A percentile compares a stretch with the other conserved stretches of the same genome.
These are phyloP conservation scores for Porites lobata DNA, from an alignment of 92 coral and sea anemone genomes.

Conservation along the genomic window DNA sequence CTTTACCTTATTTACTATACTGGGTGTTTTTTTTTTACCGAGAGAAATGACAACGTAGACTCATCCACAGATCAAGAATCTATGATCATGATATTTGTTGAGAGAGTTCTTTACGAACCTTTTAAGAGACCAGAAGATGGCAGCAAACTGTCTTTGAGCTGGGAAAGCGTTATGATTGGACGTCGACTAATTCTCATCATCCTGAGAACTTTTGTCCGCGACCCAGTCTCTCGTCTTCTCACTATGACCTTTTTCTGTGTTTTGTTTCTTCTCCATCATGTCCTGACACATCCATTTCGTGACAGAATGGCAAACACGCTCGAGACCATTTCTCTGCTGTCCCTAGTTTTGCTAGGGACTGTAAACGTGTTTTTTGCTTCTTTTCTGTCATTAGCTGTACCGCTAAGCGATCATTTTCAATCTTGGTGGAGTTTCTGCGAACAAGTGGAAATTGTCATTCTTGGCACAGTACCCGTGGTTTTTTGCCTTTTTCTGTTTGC, in stretches of 20 bases:
- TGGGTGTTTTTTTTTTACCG: constrained; percentile 14
- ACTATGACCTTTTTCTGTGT: constrained; percentile 18
- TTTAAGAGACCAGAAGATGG: constrained; percentile 31
- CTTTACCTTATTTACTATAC: constrained; percentile 68
- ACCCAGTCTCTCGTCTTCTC: constrained; percentile 22
- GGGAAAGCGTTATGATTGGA: constrained; percentile 59
- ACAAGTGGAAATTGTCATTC: constrained; percentile 27
- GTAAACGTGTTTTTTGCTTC: constrained; percentile 39
- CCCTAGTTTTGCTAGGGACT: constrained; percentile 30
- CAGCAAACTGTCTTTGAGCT: constrained; percentile 21
- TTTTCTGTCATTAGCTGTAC: constrained; percentile 26
- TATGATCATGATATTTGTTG: not conserved
- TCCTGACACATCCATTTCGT: constrained; percentile 28
- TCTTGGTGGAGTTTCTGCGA: constrained; percentile 7
- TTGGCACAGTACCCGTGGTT: constrained; percentile 32
- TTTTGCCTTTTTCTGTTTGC: not conserved
- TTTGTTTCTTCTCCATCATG: constrained; percentile 24
- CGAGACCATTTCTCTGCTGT: constrained; percentile 51
- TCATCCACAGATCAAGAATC: not conserved
- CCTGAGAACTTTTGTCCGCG: constrained; percentile 14
- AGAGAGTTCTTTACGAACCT: constrained; percentile 35
- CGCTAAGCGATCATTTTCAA: constrained; percentile 18
- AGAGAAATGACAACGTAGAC: not conserved
- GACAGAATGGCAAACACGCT: constrained; percentile 22
- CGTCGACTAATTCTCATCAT: constrained; percentile 39